Evolutionary conservation across 1,140 invertebrate genomes (phyloP).

Genomic region (Nasonia giraulti): DNA sequence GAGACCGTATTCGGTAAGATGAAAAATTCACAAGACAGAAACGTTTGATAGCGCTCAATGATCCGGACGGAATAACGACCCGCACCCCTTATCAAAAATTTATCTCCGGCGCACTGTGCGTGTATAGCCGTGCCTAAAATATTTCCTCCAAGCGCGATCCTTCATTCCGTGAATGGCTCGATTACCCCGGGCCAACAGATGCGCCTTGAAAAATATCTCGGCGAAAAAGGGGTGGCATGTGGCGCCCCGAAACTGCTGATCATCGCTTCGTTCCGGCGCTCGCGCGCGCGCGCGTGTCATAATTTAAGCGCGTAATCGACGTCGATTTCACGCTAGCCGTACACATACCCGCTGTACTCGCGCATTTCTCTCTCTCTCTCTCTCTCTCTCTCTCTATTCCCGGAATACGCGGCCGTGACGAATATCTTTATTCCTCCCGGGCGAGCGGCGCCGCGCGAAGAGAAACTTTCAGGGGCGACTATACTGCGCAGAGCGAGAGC

Average conservation of each 20-base stretch:
- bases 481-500: background rate
- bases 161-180: background rate
- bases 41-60: background rate
- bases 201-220: background rate
- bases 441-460: background rate
- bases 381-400: background rate
- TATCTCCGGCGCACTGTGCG: background rate
- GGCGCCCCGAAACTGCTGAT: constrained; percentile 15
- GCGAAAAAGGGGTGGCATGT: background rate
- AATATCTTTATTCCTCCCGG: constrained; percentile 35
- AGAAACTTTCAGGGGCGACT: background rate
- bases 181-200: constrained; percentile 13
- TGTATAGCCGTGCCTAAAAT: background rate
- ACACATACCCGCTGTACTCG: background rate
- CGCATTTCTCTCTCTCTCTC: background rate
- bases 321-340: constrained; percentile 13
- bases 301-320: constrained; percentile 52
- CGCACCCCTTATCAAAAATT: background rate
- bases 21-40: too few relatives aligned
- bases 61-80: background rate
- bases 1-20: too few relatives aligned
- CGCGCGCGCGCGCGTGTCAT: constrained; percentile 20
- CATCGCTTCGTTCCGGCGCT: constrained; percentile 26
- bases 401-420: background rate
- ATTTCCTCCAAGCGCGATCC: background rate